Evolutionary conservation across 2,888 invertebrate species (phyloP).

Genomic region (Campaea margaritaria): DNA sequence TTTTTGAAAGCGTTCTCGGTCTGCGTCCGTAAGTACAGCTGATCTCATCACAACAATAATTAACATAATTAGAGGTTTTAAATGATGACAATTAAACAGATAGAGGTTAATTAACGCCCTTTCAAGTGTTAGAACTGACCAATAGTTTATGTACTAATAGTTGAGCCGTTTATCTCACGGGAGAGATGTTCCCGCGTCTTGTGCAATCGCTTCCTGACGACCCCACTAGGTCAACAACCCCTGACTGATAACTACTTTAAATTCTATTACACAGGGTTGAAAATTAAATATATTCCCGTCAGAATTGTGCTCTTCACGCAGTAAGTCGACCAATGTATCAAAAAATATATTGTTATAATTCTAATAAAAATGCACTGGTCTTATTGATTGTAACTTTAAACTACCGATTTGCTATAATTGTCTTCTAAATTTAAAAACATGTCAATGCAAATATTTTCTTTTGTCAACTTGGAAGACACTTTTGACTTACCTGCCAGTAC

Average conservation of each 20-base stretch:
- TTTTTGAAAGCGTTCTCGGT: conserved; percentile 10
- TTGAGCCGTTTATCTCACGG: conserved; percentile 1
- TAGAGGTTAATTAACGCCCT: conserved; percentile 28
- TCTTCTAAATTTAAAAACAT: too few relatives aligned
- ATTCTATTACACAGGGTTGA: conserved; percentile 1
- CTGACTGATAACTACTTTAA: conserved; percentile 11
- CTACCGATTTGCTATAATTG: too few relatives aligned
- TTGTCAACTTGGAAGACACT: too few relatives aligned
- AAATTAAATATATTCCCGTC: too few relatives aligned
- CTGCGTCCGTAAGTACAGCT: conserved; percentile 17
- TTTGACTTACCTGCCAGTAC: too few relatives aligned
- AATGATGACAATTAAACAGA: conserved; percentile 25
- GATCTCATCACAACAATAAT: conserved; percentile 35
- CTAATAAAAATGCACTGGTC: too few relatives aligned
- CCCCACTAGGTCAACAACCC: conserved; percentile 19
- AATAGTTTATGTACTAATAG: neutral
- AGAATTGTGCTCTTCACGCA: too few relatives aligned
- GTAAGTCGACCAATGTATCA: too few relatives aligned
- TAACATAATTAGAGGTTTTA: conserved; percentile 34
- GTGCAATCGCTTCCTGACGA: conserved; percentile 15
- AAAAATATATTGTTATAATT: too few relatives aligned
- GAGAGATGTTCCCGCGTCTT: conserved; percentile 35
- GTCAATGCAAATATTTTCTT: too few relatives aligned
- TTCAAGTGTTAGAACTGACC: conserved; percentile 13
- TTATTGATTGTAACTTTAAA: too few relatives aligned